These are phyloP conservation scores for Carcina quercana DNA, from an alignment of 2,888 invertebrate genomes.

Conservation along the genomic window DNA sequence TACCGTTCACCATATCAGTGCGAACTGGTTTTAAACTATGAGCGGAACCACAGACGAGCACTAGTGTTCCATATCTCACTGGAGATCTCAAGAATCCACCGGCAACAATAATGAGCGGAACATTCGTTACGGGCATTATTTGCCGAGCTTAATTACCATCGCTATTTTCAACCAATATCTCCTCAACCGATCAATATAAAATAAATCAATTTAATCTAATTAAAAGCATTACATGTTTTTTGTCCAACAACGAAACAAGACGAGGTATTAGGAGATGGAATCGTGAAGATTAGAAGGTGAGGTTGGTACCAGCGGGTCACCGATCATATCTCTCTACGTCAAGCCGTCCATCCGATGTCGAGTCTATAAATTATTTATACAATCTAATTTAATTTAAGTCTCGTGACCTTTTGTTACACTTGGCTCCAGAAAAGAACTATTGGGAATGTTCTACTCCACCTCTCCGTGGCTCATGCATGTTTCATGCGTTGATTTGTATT, in stretches of 20 bases:
- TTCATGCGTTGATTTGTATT: constrained; percentile 50
- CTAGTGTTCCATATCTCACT: constrained; percentile 9
- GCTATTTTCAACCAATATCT: constrained; percentile 51
- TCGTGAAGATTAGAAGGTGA: constrained; percentile 61
- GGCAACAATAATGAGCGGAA: constrained; percentile 28
- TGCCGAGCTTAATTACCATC: constrained; percentile 64
- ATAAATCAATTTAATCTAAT: constrained; percentile 74
- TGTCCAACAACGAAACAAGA: constrained; percentile 66
- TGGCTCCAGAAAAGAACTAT: constrained; percentile 38
- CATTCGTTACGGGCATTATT: constrained; percentile 51
- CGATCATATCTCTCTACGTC: constrained; percentile 66
- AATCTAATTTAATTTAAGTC: constrained; percentile 71
- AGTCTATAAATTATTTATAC: constrained; percentile 67
- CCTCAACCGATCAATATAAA: constrained; percentile 51
- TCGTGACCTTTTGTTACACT: constrained; percentile 62
- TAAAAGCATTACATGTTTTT: constrained; percentile 73
- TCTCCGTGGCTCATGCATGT: constrained; percentile 48
- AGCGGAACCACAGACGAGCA: too few species aligned
- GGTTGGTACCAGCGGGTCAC: constrained; percentile 61
- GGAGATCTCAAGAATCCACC: constrained; percentile 19
- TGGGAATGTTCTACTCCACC: constrained; percentile 26
- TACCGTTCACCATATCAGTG: too few species aligned
- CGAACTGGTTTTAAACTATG: too few species aligned
- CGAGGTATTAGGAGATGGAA: constrained; percentile 66
- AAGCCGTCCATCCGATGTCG: constrained; percentile 65